A percentile compares a stretch with the other conserved stretches of the same genome.
Conservation (phyloP, 1,140 invertebrate genomes). For the Drosophila lacertosa region DNA sequence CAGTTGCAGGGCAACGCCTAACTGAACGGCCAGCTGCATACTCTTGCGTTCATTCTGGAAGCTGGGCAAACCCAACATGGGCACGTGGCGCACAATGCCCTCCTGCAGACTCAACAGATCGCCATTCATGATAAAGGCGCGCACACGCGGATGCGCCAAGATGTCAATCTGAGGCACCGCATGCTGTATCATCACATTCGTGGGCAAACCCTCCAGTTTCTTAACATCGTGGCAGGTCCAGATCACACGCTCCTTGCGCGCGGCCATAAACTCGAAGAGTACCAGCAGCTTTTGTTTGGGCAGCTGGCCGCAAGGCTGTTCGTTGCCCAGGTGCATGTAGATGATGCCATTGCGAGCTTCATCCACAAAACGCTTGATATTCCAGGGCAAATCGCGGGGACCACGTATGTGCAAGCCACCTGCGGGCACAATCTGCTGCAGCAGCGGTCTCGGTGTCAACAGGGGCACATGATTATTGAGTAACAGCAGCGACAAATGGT, state of each 20-base stretch:
- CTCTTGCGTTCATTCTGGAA: slow-evolving; percentile 83
- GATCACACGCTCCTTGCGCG: slow-evolving; percentile 85
- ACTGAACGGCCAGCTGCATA: slow-evolving; percentile 75
- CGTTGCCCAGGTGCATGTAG: slow-evolving; percentile 85
- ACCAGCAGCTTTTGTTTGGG: slow-evolving; percentile 72
- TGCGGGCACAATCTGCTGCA: slow-evolving; percentile 74
- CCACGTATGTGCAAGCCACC: slow-evolving; percentile 80
- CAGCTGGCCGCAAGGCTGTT: slow-evolving; percentile 67
- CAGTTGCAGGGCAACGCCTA: slow-evolving; percentile 64
- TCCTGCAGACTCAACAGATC: slow-evolving; percentile 85
- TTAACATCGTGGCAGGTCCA: slow-evolving; percentile 85
- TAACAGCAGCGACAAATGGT: slow-evolving; percentile 84
- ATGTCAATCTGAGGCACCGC: slow-evolving; percentile 87
- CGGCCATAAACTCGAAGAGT: slow-evolving; percentile 81
- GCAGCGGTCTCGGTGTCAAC: slow-evolving; percentile 62
- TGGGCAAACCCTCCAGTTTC: slow-evolving; percentile 71
- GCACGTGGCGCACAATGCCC: slow-evolving; percentile 85
- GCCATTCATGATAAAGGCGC: slow-evolving; percentile 85
- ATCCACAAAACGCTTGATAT: slow-evolving; percentile 83
- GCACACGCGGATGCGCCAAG: slow-evolving; percentile 84
- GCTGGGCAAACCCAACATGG: slow-evolving; percentile 85
- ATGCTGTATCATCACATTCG: slow-evolving; percentile 84
- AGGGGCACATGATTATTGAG: slow-evolving; percentile 81
- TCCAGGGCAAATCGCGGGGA: slow-evolving; percentile 81
- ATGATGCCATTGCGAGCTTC: slow-evolving; percentile 85